phyloP scores from a whole-genome alignment of 2,113 vertebrate species.

The Eulacestoma nigropectus region DNA sequence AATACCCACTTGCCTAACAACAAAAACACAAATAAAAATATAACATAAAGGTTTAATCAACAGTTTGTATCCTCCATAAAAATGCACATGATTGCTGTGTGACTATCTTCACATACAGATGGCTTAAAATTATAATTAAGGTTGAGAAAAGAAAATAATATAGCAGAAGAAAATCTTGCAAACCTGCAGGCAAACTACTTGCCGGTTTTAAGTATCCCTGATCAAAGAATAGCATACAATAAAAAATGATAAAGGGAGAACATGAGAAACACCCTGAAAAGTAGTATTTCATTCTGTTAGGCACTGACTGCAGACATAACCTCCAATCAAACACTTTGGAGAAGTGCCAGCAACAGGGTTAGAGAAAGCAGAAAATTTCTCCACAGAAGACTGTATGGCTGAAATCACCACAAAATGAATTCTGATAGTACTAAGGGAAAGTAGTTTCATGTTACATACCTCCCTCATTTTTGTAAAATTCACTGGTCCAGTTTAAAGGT shows the following conservation, averaged over 20 bases:
- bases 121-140: background rate
- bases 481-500: background rate
- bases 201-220: background rate
- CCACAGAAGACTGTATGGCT: background rate
- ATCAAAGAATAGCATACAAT: background rate
- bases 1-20: background rate
- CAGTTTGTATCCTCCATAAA: background rate
- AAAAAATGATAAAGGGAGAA: background rate
- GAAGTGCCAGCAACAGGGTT: background rate
- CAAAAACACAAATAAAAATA: background rate
- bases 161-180: background rate
- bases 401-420: background rate
- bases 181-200: background rate
- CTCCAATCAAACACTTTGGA: background rate
- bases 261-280: background rate
- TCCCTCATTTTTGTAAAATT: background rate
- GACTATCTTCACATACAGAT: background rate
- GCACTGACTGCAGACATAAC: background rate
- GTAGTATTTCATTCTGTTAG: background rate
- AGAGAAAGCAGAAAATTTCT: background rate
- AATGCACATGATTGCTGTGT: background rate
- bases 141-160: background rate
- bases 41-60: background rate
- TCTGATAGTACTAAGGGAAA: background rate
- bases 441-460: background rate